Conservation (phyloP, 64 coral and sea anemone species). For the Exaiptasia diaphana region DNA sequence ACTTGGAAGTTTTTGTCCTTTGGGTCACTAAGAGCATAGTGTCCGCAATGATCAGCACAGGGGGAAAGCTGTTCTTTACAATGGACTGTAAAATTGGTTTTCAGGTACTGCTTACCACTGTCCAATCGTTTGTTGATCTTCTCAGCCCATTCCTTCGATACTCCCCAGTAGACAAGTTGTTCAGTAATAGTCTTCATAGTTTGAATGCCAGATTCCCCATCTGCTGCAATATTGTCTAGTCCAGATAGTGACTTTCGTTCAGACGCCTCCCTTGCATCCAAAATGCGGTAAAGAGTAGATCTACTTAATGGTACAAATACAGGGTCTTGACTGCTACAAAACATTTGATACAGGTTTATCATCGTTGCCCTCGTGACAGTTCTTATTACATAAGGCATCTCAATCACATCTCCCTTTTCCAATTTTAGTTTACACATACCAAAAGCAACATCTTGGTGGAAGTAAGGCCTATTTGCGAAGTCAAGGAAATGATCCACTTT, state of each 20-base stretch:
- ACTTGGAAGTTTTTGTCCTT: slow-evolving; percentile 8
- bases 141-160: background rate
- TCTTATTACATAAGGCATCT: slow-evolving; percentile 2
- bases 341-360: background rate
- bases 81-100: slow-evolving; percentile 40
- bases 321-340: background rate
- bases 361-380: slow-evolving; percentile 19
- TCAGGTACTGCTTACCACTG: slow-evolving; percentile 15
- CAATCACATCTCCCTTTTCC: too few relatives aligned
- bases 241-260: slow-evolving; percentile 12
- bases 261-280: slow-evolving; percentile 16
- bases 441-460: too few relatives aligned
- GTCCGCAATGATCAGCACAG: slow-evolving; percentile 30
- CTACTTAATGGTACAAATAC: slow-evolving; percentile 23
- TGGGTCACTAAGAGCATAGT: slow-evolving; percentile 3
- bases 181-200: slow-evolving; percentile 8
- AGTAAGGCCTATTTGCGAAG: slow-evolving; percentile 37
- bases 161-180: slow-evolving; percentile 23
- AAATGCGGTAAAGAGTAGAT: slow-evolving; percentile 20
- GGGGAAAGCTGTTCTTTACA: slow-evolving; percentile 21
- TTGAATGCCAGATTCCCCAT: slow-evolving; percentile 18
- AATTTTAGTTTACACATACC: too few relatives aligned
- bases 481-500: slow-evolving; percentile 33
- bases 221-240: slow-evolving; percentile 34
- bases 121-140: slow-evolving; percentile 13